A percentile compares a stretch with the other conserved stretches of the same genome.
Conservation (phyloP, 2,113 vertebrate species). For the Phylloscopus trochiloides region DNA sequence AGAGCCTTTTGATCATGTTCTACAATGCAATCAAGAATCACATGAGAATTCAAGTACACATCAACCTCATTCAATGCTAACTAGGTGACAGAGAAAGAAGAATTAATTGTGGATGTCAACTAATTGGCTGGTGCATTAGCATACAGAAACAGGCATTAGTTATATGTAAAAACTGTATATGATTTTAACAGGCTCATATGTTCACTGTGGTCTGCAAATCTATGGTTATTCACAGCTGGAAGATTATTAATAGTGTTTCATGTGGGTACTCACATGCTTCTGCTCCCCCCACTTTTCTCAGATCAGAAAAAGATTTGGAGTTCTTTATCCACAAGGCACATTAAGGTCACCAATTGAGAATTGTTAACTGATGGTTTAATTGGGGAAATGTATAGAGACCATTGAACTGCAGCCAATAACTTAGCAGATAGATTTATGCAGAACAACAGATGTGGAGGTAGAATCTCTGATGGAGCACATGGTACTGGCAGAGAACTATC, state of each 20-base stretch:
- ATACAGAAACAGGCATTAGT: background rate
- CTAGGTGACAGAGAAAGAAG: conserved; percentile 64
- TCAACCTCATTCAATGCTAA: conserved; percentile 50
- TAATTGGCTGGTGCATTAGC: conserved; percentile 47
- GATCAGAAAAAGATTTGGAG: background rate
- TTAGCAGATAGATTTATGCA: conserved; percentile 57
- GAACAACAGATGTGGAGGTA: conserved; percentile 58
- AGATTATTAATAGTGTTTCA: background rate
- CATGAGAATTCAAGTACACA: conserved; percentile 66
- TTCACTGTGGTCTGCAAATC: background rate
- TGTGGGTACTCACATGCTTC: background rate
- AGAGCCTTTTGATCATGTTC: conserved; percentile 79
- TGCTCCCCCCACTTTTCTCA: background rate
- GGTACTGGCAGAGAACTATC: conserved; percentile 15
- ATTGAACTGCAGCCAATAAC: conserved; percentile 62
- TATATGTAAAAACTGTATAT: background rate
- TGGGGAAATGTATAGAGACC: conserved; percentile 62
- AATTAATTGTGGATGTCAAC: conserved; percentile 62
- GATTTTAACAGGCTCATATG: background rate
- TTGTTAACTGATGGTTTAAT: conserved; percentile 62
- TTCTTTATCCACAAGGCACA: conserved; percentile 43
- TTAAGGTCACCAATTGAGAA: conserved; percentile 22
- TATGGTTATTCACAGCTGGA: background rate
- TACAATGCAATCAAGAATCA: conserved; percentile 77
- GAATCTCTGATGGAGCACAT: conserved; percentile 38